Evolutionary conservation across 1,140 invertebrate species (phyloP), one percentile per base, ranked within the genome.

Genomic region (Lordiphosa mommai): DNA sequence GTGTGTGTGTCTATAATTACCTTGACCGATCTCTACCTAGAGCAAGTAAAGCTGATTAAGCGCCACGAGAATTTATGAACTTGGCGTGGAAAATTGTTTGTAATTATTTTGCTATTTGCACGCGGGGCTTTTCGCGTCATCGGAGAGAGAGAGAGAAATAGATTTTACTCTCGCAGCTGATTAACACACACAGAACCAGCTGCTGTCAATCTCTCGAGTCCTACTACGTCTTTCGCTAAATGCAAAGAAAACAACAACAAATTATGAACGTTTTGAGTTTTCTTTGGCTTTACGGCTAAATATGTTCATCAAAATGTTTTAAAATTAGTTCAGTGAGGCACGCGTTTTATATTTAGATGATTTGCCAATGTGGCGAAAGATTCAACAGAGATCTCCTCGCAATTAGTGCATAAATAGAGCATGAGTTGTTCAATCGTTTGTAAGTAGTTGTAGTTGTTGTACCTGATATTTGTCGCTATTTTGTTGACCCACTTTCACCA

Each of bases 291-390:
- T 61, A 41, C 9, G 57, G 12, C 48, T 59, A 72, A 72, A 79
- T 58, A 57, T 77, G 68, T 73, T 77, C 56, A 70, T 59, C 37
- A 68, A 40, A 38, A 53, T 38, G 20, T 47, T 68, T 74, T 64
- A 76, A 47, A 72, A 63, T 72, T 82, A 76, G 74, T 67, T 60
- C 32, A 67, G 59, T 82, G 76, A 80, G 76, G 61, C 76, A 76
- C 76, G 71, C 76, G 76, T 68, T 80, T 82, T 80, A 80, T 84
- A 80, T 58, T 76, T 80, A 80, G 77, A 66, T 47, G 71, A 76
- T 71, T 76, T 49, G 47, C 77, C 76, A 40, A 40, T 49, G 44
- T 32, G 43, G 16, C 40, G 41, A 33, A 27, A 49, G 41, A 46
- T 32, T 48, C 32, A 20, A 64, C 36, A 37, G 23, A 64, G 38